Percentiles rank a stretch among this genome's conserved stretches.
Conservation (phyloP, 2,888 invertebrate genomes). For the Atethmia centrago region DNA sequence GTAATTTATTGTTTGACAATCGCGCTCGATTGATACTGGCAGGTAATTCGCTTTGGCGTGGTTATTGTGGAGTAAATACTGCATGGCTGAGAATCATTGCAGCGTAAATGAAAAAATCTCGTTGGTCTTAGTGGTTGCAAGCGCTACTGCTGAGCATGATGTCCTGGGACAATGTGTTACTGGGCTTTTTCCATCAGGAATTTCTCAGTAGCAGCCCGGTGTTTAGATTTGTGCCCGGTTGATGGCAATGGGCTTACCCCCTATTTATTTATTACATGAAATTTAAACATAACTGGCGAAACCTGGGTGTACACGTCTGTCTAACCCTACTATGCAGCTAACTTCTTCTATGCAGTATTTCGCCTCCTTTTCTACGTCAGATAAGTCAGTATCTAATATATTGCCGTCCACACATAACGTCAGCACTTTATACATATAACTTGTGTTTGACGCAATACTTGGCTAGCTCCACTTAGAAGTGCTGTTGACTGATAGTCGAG, state of each 20-base stretch:
- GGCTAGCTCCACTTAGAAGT: constrained; percentile 89
- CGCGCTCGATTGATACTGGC: constrained; percentile 2
- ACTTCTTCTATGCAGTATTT: constrained; percentile 88
- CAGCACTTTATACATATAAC: constrained; percentile 87
- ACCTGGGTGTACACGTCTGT: too few species aligned
- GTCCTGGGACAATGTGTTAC: too few species aligned
- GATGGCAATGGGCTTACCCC: too few species aligned
- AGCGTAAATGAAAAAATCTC: not conserved
- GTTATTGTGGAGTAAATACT: not conserved
- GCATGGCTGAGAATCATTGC: not conserved
- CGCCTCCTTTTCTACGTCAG: constrained; percentile 84
- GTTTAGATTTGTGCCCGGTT: too few species aligned
- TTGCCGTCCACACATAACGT: constrained; percentile 88
- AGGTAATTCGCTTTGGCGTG: constrained; percentile 2
- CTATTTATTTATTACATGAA: too few species aligned
- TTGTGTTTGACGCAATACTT: constrained; percentile 89
- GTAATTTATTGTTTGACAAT: constrained; percentile 12
- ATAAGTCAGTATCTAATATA: constrained; percentile 83
- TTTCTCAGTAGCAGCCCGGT: too few species aligned
- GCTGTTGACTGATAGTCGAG: constrained; percentile 84
- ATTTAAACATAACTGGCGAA: too few species aligned
- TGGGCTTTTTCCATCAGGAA: too few species aligned
- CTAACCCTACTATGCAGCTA: too few species aligned
- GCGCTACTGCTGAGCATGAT: too few species aligned
- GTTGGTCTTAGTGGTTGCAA: too few species aligned